These are phyloP conservation scores for Cynocephalus volans DNA, from an alignment of 2,113 vertebrate genomes.

Conservation along the genomic window DNA sequence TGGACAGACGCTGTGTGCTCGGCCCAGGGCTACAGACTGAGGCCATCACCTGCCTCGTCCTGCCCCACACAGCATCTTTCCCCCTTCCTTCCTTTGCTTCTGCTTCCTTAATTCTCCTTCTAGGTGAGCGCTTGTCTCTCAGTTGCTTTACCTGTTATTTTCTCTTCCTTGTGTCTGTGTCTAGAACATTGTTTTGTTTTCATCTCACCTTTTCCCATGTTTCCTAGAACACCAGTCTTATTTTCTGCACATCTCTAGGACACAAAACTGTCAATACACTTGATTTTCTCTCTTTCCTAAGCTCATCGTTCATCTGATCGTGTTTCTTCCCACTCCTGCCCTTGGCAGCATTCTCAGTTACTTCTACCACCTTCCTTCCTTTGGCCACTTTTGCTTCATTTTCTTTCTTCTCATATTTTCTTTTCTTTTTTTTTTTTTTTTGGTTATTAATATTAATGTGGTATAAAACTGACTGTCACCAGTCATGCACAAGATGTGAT, in stretches of 20 bases:
- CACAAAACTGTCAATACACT: accelerated
- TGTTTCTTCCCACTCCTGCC: accelerated
- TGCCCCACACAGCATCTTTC: neutral
- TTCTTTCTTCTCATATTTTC: neutral
- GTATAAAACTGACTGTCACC: too few relatives aligned
- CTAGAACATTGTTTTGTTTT: neutral
- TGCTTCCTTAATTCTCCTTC: neutral
- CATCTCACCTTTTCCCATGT: neutral
- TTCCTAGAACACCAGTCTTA: neutral
- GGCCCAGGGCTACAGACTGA: neutral
- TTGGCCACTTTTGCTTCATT: neutral
- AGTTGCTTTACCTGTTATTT: accelerated
- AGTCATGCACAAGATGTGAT: too few relatives aligned
- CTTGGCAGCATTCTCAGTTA: accelerated
- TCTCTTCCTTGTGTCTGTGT: neutral
- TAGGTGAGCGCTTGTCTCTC: neutral
- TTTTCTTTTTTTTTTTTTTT: neutral
- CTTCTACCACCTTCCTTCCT: neutral
- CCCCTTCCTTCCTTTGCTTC: neutral
- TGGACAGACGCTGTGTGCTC: neutral
- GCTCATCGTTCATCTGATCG: accelerated
- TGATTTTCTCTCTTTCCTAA: accelerated
- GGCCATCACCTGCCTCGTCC: neutral
- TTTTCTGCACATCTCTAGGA: neutral
- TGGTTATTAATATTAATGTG: too few relatives aligned